These are phyloP conservation scores for Glareola pratincola DNA, from an alignment of 2,113 vertebrate genomes.

Conservation along the genomic window DNA sequence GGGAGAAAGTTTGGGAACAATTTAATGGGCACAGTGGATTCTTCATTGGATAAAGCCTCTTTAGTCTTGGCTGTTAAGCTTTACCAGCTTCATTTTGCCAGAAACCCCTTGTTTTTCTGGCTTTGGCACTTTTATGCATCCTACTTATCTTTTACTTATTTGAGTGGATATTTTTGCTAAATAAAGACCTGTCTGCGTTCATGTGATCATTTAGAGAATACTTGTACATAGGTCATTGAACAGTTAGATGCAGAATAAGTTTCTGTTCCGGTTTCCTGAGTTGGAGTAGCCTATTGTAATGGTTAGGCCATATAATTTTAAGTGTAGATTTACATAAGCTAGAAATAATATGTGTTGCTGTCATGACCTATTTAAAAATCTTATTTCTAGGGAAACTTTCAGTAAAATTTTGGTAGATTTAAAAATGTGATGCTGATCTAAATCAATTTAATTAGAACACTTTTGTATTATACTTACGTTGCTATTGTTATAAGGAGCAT, in stretches of 20 bases:
- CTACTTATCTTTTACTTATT: not conserved
- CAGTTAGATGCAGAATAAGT: not conserved
- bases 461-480: conserved; percentile 78
- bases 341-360: not conserved
- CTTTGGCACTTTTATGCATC: not conserved
- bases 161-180: not conserved
- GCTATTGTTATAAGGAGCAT: conserved; percentile 92
- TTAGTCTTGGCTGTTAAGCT: not conserved
- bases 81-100: not conserved
- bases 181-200: not conserved
- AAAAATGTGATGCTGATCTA: not conserved
- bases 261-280: not conserved
- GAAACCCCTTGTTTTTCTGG: not conserved
- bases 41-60: not conserved
- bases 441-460: not conserved
- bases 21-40: not conserved
- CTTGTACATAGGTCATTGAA: not conserved
- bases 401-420: not conserved
- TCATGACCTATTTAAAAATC: not conserved
- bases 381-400: not conserved
- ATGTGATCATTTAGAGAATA: not conserved
- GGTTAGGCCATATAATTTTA: not conserved
- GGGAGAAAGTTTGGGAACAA: not conserved
- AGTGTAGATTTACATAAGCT: not conserved
- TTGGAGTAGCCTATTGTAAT: not conserved